Evolutionary conservation across 2,797 vertebrate genomes (phyloP).

Genomic region (Syngnathus rostellatus): DNA sequence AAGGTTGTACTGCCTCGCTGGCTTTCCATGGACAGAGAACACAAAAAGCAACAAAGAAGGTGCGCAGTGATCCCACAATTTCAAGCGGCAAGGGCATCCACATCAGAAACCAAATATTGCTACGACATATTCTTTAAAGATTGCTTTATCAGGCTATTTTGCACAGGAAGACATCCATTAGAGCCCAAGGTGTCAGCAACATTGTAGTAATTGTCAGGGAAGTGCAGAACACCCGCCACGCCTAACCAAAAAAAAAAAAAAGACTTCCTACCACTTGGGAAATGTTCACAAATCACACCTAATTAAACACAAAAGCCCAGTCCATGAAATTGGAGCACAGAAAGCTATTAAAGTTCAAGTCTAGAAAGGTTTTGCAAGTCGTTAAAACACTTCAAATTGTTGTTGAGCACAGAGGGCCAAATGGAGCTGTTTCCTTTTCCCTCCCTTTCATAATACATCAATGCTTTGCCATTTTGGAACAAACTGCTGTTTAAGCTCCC

Average conservation of each 20-base stretch:
- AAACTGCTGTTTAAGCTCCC: constrained; percentile 32
- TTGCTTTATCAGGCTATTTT: constrained; percentile 49
- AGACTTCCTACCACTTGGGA: constrained; percentile 38
- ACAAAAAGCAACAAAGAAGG: constrained; percentile 26
- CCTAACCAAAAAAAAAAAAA: constrained; percentile 7
- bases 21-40: constrained; percentile 44
- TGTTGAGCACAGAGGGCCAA: constrained; percentile 25
- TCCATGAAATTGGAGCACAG: constrained; percentile 35
- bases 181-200: constrained; percentile 43
- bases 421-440: constrained; percentile 27
- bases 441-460: constrained; percentile 38
- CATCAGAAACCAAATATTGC: constrained; percentile 16
- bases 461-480: constrained; percentile 44
- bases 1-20: constrained; percentile 41
- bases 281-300: constrained; percentile 52
- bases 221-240: constrained; percentile 21
- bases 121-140: constrained; percentile 34
- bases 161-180: constrained; percentile 44
- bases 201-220: constrained; percentile 46
- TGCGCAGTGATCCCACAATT: constrained; percentile 21
- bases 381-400: constrained; percentile 12
- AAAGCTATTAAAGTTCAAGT: constrained; percentile 24
- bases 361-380: constrained; percentile 11
- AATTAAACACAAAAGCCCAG: constrained; percentile 51
- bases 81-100: constrained; percentile 12